phyloP scores from a whole-genome alignment of 2,797 vertebrate genomes.

The Lagodon rhomboides region DNA sequence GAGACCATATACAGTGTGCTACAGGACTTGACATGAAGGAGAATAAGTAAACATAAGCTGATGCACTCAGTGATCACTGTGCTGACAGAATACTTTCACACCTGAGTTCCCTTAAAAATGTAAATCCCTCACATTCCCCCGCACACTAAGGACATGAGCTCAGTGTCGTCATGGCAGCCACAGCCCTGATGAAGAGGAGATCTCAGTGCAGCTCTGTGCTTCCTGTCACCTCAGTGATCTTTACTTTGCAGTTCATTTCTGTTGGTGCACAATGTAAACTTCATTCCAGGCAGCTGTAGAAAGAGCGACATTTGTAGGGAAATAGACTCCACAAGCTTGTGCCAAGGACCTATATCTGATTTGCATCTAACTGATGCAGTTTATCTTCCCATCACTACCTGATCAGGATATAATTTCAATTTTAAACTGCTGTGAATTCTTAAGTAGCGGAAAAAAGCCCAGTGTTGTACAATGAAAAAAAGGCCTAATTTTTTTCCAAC shows the following conservation, averaged over 20 bases:
- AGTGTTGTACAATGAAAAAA: constrained; percentile 28
- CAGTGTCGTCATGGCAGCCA: not conserved
- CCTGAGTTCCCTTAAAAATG: not conserved
- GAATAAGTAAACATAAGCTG: not conserved
- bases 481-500: constrained; percentile 48
- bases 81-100: not conserved
- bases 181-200: not conserved
- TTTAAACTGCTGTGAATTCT: constrained; percentile 13
- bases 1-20: not conserved
- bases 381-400: not conserved
- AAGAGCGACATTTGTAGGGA: not conserved
- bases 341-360: constrained; percentile 22
- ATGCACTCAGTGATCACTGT: not conserved
- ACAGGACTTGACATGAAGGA: not conserved
- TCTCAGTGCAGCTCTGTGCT: not conserved
- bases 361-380: constrained; percentile 65
- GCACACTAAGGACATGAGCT: not conserved
- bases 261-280: not conserved
- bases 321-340: not conserved
- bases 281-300: not conserved
- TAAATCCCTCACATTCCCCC: not conserved
- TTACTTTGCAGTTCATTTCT: constrained; percentile 5
- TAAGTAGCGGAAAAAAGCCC: constrained; percentile 15
- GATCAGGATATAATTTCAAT: not conserved
- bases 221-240: constrained; percentile 2